phyloP scores from a whole-genome alignment of 2,113 vertebrate species.

The Nestor notabilis region DNA sequence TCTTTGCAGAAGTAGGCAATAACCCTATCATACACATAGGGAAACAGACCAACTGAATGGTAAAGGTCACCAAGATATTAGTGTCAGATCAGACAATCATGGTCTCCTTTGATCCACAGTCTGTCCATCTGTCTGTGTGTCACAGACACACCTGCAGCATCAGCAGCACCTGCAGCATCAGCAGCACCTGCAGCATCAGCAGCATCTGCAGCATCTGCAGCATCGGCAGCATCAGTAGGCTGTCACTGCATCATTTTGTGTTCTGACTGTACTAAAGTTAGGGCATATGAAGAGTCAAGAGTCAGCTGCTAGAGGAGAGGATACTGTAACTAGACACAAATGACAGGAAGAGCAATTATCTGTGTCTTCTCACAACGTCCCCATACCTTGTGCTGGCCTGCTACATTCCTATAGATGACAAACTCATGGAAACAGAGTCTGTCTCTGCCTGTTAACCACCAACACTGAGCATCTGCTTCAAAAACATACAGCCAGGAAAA shows the following conservation, averaged over 20 bases:
- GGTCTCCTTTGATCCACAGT: neutral
- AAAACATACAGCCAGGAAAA: neutral
- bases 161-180: too few relatives aligned
- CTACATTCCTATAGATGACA: neutral
- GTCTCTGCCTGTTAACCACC: neutral
- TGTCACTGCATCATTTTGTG: neutral
- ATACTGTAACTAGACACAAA: neutral
- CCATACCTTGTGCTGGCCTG: neutral
- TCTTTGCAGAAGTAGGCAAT: neutral
- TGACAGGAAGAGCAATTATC: neutral
- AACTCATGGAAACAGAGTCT: neutral
- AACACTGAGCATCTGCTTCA: neutral
- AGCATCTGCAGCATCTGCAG: too few relatives aligned
- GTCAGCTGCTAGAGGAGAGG: neutral
- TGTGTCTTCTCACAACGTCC: neutral
- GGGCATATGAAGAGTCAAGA: neutral
- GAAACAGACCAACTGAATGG: neutral
- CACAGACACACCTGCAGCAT: neutral
- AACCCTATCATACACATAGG: neutral
- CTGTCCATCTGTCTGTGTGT: neutral
- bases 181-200: too few relatives aligned
- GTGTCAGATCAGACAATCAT: neutral
- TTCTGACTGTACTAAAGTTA: neutral
- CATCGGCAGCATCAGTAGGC: neutral
- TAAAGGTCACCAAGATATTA: neutral